phyloP scores from a whole-genome alignment of 2,888 invertebrate genomes.

The Galerucella calmariensis region DNA sequence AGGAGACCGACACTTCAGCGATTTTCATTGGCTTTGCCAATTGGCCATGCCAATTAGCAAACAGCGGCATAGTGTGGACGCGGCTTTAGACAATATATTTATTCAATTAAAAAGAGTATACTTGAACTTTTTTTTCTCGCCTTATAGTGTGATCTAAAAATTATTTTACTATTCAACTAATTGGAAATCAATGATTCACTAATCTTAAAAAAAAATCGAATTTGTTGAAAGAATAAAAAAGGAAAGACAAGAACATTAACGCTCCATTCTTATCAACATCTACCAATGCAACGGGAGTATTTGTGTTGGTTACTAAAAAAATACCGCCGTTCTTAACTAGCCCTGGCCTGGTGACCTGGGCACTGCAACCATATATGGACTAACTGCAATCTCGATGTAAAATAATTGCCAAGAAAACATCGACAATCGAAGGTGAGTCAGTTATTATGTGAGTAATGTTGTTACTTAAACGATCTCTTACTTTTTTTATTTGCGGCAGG shows the following conservation, averaged over 20 bases:
- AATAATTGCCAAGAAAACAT: constrained; percentile 35
- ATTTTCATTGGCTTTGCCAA: no score
- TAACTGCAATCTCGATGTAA: constrained; percentile 34
- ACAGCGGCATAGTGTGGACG: no score
- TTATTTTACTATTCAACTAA: no score
- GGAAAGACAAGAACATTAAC: background rate
- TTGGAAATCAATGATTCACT: no score
- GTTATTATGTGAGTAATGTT: constrained; percentile 33
- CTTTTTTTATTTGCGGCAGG: background rate
- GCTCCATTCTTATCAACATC: background rate
- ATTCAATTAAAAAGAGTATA: no score
- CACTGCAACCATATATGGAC: constrained; percentile 43
- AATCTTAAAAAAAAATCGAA: no score
- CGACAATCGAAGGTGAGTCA: constrained; percentile 42
- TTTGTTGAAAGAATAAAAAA: background rate
- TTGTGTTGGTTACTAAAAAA: constrained; percentile 9
- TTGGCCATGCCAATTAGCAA: no score
- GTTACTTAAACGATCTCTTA: constrained; percentile 15
- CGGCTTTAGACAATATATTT: no score
- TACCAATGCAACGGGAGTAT: constrained; percentile 1
- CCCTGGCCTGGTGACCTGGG: constrained; percentile 51
- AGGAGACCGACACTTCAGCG: no score
- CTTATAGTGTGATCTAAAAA: no score
- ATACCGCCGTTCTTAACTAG: constrained; percentile 10
- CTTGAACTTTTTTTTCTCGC: no score